A percentile compares a stretch with the other conserved stretches of the same genome.
Conservation (phyloP, 2,888 invertebrate species). For the Drosophila paucipuncta region DNA sequence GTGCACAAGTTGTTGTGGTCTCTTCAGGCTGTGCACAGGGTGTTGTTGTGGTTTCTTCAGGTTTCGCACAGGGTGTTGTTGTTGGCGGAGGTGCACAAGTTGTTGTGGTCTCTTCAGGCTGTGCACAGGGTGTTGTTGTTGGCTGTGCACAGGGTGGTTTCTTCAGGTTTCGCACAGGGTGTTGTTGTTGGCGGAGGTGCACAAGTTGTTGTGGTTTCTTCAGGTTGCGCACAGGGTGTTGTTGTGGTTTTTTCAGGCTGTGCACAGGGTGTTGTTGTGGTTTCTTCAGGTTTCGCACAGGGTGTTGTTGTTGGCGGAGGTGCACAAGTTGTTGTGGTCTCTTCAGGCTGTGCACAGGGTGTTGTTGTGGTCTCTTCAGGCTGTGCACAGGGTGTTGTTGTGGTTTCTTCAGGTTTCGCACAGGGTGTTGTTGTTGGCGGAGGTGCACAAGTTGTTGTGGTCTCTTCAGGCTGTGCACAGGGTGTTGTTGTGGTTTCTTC, state of each 20-base stretch:
- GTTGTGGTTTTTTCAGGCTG: not conserved
- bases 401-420: not conserved
- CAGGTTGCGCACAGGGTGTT: not conserved
- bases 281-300: no score
- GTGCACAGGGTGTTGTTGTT: not conserved
- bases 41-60: not conserved
- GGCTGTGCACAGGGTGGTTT: no score
- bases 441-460: constrained; percentile 9
- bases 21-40: not conserved
- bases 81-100: not conserved
- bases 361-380: no score
- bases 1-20: constrained; percentile 10
- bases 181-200: not conserved
- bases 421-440: constrained; percentile 8
- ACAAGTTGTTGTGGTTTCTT: not conserved
- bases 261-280: not conserved
- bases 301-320: no score
- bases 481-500: no score
- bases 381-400: not conserved
- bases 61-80: constrained; percentile 1
- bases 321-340: no score
- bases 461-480: no score
- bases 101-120: not conserved
- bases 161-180: not conserved
- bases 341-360: no score